A percentile compares a stretch with the other conserved stretches of the same genome.
phyloP scores from a whole-genome alignment of 2,797 vertebrate genomes.

The Tragelaphus oryx region DNA sequence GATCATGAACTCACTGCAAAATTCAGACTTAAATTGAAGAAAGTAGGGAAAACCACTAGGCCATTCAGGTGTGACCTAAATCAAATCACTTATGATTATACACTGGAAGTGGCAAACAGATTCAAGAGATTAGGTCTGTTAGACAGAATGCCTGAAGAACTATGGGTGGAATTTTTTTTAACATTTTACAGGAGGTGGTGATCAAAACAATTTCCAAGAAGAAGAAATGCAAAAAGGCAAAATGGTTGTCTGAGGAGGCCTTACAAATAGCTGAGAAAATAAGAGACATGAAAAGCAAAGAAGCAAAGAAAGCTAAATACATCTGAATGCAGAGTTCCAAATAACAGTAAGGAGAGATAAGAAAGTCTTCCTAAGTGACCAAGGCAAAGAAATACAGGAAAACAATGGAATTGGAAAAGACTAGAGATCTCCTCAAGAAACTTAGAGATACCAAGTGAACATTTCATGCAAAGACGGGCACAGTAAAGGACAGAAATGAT shows the following conservation, averaged over 20 bases:
- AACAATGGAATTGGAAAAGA: not conserved
- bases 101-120: not conserved
- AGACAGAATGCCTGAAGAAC: not conserved
- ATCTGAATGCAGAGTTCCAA: not conserved
- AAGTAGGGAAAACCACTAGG: not conserved
- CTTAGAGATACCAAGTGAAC: not conserved
- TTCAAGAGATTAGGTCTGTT: not conserved
- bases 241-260: not conserved
- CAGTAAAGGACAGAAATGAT: not conserved
- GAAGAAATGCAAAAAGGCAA: not conserved
- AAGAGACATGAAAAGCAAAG: not conserved
- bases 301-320: not conserved
- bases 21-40: not conserved
- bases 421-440: not conserved
- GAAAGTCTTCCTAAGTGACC: not conserved
- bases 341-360: not conserved
- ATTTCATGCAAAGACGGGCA: not conserved
- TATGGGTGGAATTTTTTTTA: accelerated
- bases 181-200: not conserved
- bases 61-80: not conserved
- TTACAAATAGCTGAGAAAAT: not conserved
- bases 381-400: not conserved
- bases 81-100: not conserved
- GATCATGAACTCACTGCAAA: not conserved
- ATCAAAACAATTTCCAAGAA: not conserved